A percentile compares a stretch with the other conserved stretches of the same genome.
Conservation (phyloP, 2,113 vertebrate genomes). For the Lycocorax pyrrhopterus region DNA sequence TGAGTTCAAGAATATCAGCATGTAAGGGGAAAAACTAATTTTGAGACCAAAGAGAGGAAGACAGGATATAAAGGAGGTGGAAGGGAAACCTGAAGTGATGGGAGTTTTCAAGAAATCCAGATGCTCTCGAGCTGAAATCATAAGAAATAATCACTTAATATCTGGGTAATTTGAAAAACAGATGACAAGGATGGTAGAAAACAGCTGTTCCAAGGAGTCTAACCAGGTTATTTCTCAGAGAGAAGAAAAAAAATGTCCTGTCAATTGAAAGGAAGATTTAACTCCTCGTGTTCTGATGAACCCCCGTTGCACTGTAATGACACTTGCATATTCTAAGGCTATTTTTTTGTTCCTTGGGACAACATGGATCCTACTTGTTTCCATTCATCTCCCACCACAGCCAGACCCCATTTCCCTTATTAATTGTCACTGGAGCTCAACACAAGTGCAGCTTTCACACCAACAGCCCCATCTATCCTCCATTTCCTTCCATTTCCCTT, state of each 20-base stretch:
- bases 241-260: constrained; percentile 17
- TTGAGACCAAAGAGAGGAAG: not conserved
- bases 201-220: constrained; percentile 65
- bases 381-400: not conserved
- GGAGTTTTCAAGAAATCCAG: constrained; percentile 41
- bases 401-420: not conserved
- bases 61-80: not conserved
- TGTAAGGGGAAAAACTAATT: not conserved
- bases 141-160: constrained; percentile 75
- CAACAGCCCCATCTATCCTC: not conserved
- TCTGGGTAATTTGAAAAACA: constrained; percentile 72
- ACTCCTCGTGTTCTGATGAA: not conserved
- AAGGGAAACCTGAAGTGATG: not conserved
- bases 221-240: constrained; percentile 47
- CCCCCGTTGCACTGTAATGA: not conserved
- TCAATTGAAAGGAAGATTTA: constrained; percentile 27
- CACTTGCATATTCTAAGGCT: not conserved
- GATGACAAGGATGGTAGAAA: constrained; percentile 64
- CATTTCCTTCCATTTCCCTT: not conserved
- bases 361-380: not conserved
- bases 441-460: not conserved
- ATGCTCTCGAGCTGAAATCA: constrained; percentile 57
- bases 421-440: not conserved
- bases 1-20: not conserved
- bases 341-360: not conserved